Evolutionary conservation across 2,113 vertebrate species (phyloP), one percentile per base, ranked within the genome.

Genomic region (Hippocampus guttulatus): DNA sequence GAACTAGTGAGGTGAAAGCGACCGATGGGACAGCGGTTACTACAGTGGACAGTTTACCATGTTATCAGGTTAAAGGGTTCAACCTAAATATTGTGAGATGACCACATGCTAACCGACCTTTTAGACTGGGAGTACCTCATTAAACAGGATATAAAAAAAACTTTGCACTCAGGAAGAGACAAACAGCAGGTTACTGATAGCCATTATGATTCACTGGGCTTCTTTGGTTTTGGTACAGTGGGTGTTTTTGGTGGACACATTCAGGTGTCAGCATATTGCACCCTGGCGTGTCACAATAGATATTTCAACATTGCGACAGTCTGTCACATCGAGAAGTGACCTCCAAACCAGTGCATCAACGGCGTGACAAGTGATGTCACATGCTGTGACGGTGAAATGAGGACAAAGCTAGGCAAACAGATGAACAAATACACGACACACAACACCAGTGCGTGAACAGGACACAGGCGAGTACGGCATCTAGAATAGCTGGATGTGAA

Each of bases 191-290:
- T 54, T 54, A 54, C 52, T 14, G 11, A 0, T 3, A 45, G 30
- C 30, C 43, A 45, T 33, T 33, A 38, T 38, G 43, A 45, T 45
- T 45, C 10, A 45, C 10, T 45, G 43, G 12, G 43, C 43, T 45
- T 45, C 10, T 45, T 45, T 45, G 43, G 43, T 45, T 45, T 45
- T 18, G 49, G 6, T 55, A n/a, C 23, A 21, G 52, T 55, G 21
- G 21, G 55, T 25, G 55, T 25, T 58, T 58, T 11, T 51, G 16
- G 30, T 57, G 51, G 70, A 63, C 63, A 64, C 38, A 12, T 52
- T 27, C 65, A 74, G 72, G 57, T 68, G 65, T 68, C 64, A 74
- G 72, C 72, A 67, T 54, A 74, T 52, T 41, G 55, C 45, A 74
- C 57, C 45, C 11, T 20, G 43, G 30, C 43, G 62, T 52, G 65